Base-by-base conservation (phyloP, 1,140 invertebrate genomes). In the Zophobas atratus region DNA sequence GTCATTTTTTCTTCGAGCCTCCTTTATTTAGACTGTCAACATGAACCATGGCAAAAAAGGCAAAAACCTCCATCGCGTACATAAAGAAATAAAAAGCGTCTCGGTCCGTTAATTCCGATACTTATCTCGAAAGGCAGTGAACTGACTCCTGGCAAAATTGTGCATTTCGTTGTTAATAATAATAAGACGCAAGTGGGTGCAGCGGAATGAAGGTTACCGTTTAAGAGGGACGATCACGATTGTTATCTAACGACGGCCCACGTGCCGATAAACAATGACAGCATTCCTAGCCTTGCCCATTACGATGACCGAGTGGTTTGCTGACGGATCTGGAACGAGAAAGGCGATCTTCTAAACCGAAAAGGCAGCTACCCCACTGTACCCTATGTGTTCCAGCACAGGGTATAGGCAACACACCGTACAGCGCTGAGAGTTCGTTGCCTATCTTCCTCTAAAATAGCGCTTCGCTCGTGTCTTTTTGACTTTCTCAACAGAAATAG, bases 191-290 rank as follows among this genome's bases (percentile, higher is more conserved):
- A 41, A 67, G 60, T 67, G 39, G 60, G 60, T 67, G 60, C 60
- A 67, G 60, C 60, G 60, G 38, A 43, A 67, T 67, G 60, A 67
- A 67, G 60, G 60, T 67, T 67, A 67, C 60, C 60, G 60, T 67
- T 67, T 67, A 67, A 67, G 60, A 57, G 55, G 55, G 55, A 57
- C 55, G 55, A 67, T 67, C 60, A 43, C 60, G 60, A 67, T 67
- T 67, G 60, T 67, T 67, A 67, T 67, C 60, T 67, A 67, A 67
- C 60, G 43, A 67, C 60, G 39, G 33, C 60, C 60, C 60, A 67
- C 60, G 60, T 67, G 60, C 60, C 60, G 60, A 67, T 67, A 67
- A 67, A 67, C 60, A 67, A 67, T 67, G 60, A 67, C 60, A 67
- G 33, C 60, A 67, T 67, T 67, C 60, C 60, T 67, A 67, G 60